Evolutionary conservation across 2,113 vertebrate species (phyloP).

Genomic region (Sylvia atricapilla): DNA sequence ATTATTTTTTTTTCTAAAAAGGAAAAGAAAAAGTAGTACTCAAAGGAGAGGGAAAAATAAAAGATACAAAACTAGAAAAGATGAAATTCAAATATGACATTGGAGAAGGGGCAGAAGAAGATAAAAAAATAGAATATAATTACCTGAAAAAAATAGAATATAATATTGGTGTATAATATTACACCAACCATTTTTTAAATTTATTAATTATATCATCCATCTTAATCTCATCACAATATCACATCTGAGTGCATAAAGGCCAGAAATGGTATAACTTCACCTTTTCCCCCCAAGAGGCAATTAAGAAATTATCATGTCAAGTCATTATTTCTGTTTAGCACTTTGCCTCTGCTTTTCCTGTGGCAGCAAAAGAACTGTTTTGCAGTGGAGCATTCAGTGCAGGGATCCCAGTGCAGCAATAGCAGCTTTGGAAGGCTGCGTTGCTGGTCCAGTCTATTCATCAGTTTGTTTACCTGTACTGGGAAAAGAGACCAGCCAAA

Average conservation of each 20-base stretch:
- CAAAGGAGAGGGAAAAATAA: background rate
- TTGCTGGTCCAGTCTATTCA: background rate
- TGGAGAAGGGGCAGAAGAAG: background rate
- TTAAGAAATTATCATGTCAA: background rate
- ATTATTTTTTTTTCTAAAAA: background rate
- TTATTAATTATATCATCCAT: background rate
- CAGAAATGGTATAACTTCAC: background rate
- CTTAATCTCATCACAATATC: background rate
- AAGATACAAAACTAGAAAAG: background rate
- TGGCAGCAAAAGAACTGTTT: background rate
- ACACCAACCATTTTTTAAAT: background rate
- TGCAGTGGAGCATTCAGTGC: fast-evolving
- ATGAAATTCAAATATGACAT: background rate
- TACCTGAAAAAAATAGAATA: background rate
- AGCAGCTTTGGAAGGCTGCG: background rate
- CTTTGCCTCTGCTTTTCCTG: background rate
- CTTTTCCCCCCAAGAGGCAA: background rate
- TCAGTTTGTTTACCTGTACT: background rate
- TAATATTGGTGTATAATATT: no score
- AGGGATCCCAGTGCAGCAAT: background rate
- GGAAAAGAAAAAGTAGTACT: background rate
- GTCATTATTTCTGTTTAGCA: background rate
- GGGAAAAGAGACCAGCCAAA: background rate
- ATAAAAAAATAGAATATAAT: background rate
- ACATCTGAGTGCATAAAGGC: background rate